Evolutionary conservation across 2,888 invertebrate species (phyloP).

Genomic region (Seira ritae): DNA sequence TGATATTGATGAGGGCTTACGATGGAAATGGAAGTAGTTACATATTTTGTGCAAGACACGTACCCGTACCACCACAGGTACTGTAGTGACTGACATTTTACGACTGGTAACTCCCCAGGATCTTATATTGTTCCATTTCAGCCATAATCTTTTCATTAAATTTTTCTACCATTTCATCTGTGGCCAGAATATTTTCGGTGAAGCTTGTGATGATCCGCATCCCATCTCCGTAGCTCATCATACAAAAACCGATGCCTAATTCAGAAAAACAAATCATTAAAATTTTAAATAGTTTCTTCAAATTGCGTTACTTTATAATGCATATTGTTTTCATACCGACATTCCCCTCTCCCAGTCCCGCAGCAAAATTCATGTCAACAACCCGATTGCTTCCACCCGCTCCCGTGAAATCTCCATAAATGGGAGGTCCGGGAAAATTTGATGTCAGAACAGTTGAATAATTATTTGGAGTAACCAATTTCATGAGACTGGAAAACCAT

Average conservation of each 20-base stretch:
- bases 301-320: constrained; percentile 10
- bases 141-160: constrained; percentile 60
- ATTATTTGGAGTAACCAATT: constrained; percentile 46
- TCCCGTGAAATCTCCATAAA: constrained; percentile 34
- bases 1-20: too few relatives aligned
- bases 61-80: too few relatives aligned
- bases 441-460: constrained; percentile 68
- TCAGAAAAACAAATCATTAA: constrained; percentile 28
- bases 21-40: too few relatives aligned
- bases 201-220: constrained; percentile 65
- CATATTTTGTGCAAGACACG: too few relatives aligned
- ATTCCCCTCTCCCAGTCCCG: constrained; percentile 64
- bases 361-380: constrained; percentile 64
- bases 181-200: constrained; percentile 49
- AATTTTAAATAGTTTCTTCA: constrained; percentile 4
- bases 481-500: constrained; percentile 58
- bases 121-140: constrained; percentile 63
- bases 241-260: constrained; percentile 65
- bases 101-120: too few relatives aligned
- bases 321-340: constrained; percentile 53
- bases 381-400: constrained; percentile 55
- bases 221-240: constrained; percentile 64
- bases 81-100: too few relatives aligned
- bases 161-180: constrained; percentile 53
- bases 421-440: constrained; percentile 69